Evolutionary conservation across 2,113 vertebrate genomes (phyloP).

Genomic region (Okapia johnstoni): DNA sequence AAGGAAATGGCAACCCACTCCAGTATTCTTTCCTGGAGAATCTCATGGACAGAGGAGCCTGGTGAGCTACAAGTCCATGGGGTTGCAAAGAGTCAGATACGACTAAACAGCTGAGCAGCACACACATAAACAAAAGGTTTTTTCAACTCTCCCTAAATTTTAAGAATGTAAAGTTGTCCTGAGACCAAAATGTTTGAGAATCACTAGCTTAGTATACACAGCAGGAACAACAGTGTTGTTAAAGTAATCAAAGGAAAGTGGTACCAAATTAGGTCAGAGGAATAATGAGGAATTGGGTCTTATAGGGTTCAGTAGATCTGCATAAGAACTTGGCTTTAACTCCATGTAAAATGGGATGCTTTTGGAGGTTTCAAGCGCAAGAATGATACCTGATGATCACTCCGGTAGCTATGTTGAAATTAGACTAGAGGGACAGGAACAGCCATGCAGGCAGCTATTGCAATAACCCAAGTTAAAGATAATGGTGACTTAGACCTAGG

Average conservation of each 20-base stretch:
- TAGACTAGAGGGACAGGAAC: background rate
- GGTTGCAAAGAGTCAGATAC: background rate
- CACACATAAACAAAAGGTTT: background rate
- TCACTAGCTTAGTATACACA: background rate
- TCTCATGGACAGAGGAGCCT: background rate
- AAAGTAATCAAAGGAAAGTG: background rate
- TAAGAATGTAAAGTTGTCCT: background rate
- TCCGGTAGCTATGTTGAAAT: background rate
- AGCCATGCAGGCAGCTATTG: background rate
- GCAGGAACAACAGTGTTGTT: background rate
- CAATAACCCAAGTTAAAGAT: background rate
- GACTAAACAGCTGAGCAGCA: background rate
- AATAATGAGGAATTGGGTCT: background rate
- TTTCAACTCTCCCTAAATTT: background rate
- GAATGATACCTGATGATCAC: background rate
- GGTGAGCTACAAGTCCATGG: background rate
- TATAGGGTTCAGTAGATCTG: background rate
- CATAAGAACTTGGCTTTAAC: background rate
- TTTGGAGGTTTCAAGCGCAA: background rate
- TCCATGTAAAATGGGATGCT: background rate
- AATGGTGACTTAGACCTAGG: background rate
- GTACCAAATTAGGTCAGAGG: background rate
- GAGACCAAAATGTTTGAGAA: background rate
- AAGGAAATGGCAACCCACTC: background rate
- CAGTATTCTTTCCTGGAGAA: background rate